Base-by-base conservation (phyloP, 2,797 vertebrate species). In the Hybognathus amarus region DNA sequence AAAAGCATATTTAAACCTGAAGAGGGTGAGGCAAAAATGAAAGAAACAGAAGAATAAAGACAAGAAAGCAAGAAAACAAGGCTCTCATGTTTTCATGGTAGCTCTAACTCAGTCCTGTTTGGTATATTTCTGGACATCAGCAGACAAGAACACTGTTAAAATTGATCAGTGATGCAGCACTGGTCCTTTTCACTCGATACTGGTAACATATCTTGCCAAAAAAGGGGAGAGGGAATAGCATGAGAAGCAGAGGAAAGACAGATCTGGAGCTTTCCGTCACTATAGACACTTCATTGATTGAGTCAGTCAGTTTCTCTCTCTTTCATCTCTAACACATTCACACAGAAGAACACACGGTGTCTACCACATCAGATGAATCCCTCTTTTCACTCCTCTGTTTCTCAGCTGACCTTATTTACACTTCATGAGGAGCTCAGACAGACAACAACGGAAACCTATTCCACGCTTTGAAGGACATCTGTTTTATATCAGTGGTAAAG, bases 291-390 rank as follows among this genome's bases (percentile, higher is more conserved):
- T 81, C 78, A 86, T 70, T 81, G 73, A 86, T 66, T 77, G 77
- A 81, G 61, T 71, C 47, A 71, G 22, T 76, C 77, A 63, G 59
- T 86, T 38, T 80, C 68, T 75, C 9, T 76, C 63, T 71, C 47
- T 7, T 33, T 85, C 80, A 22, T 12, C 66, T 66, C 77, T 36
- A 79, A 79, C 76, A 69, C 83, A 30, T 86, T 70, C 83, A 75
- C 78, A 66, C 52, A 73, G 59, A 52, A 56, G 70, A 74, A 27
- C 63, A 71, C 69, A 83, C 69, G 79, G 27, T 75, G 76, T 76
- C 82, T 83, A 83, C 61, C 69, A 77, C 66, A 78, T 84, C 59
- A 68, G 79, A 84, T 82, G 82, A 84, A 86, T 77, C 73, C 69
- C 40, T 84, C 63, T 76, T 75, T 76, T 75, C 76, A 79, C 69